A percentile compares a stretch with the other conserved stretches of the same genome.
phyloP scores from a whole-genome alignment of 2,113 vertebrate genomes.

The Misgurnus anguillicaudatus region DNA sequence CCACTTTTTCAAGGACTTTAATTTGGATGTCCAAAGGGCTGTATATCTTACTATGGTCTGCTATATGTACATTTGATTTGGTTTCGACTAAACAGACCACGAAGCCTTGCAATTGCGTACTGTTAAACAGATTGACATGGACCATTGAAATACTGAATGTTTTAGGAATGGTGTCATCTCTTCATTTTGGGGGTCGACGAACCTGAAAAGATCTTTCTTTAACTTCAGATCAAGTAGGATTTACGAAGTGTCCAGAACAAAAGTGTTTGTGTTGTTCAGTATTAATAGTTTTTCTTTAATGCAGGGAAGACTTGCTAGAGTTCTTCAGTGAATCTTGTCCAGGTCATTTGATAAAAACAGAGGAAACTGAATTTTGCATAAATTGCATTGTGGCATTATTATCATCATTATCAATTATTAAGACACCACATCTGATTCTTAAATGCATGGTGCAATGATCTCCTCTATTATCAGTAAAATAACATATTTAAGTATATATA shows the following conservation, averaged over 20 bases:
- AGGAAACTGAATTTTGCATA: too few relatives aligned
- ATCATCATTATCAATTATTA: too few relatives aligned
- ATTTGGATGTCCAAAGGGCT: slow-evolving; percentile 25
- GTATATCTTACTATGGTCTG: background rate
- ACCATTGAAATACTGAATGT: background rate
- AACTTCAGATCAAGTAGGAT: background rate
- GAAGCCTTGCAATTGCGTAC: background rate
- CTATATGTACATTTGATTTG: background rate
- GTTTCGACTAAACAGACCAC: background rate
- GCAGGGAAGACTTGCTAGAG: background rate
- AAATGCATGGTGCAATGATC: too few relatives aligned
- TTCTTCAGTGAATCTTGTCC: background rate
- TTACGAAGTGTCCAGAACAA: background rate
- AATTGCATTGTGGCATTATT: too few relatives aligned
- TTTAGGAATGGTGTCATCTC: background rate
- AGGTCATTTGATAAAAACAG: background rate
- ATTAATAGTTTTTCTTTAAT: slow-evolving; percentile 13
- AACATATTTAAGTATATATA: too few relatives aligned
- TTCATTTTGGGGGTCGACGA: background rate
- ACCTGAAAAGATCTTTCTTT: background rate
- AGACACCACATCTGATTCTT: too few relatives aligned
- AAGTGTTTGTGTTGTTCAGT: slow-evolving; percentile 27
- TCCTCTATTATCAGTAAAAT: too few relatives aligned
- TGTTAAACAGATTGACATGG: background rate
- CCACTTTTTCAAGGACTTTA: background rate